Conservation (phyloP, 35 echinoderm and acorn worm species). For the Ophioderma brevispina region DNA sequence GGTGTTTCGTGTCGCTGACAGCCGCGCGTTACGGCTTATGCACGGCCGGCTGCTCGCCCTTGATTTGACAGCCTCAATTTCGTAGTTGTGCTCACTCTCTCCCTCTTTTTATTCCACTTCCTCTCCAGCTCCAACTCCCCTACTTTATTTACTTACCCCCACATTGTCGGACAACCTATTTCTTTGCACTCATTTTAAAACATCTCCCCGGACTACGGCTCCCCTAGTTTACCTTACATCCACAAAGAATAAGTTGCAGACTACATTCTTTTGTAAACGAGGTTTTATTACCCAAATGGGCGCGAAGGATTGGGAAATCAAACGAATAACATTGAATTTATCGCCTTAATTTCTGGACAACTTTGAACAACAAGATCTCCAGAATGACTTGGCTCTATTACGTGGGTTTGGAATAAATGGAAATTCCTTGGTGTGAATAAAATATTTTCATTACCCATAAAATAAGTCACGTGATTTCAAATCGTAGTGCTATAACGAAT, state of each 20-base stretch:
- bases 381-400: not conserved
- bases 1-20: not conserved
- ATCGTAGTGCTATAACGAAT: too few species aligned
- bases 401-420: not conserved
- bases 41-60: not conserved
- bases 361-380: not conserved
- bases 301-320: not conserved
- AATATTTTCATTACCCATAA: too few species aligned
- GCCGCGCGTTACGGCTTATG: not conserved
- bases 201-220: not conserved
- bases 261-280: not conserved
- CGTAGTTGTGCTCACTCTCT: not conserved
- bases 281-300: not conserved
- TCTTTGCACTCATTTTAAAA: not conserved
- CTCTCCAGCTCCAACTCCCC: not conserved
- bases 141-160: not conserved
- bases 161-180: not conserved
- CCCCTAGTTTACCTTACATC: not conserved
- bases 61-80: not conserved
- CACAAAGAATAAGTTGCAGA: not conserved
- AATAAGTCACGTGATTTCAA: too few species aligned
- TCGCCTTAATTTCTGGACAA: slow-evolving; percentile 10
- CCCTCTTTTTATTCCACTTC: not conserved
- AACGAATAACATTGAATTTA: slow-evolving; percentile 3
- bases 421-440: not conserved